Percentiles rank a stretch among this genome's conserved stretches.
Evolutionary conservation across 2,888 invertebrate genomes (phyloP).

Genomic region (Hololepta plana): DNA sequence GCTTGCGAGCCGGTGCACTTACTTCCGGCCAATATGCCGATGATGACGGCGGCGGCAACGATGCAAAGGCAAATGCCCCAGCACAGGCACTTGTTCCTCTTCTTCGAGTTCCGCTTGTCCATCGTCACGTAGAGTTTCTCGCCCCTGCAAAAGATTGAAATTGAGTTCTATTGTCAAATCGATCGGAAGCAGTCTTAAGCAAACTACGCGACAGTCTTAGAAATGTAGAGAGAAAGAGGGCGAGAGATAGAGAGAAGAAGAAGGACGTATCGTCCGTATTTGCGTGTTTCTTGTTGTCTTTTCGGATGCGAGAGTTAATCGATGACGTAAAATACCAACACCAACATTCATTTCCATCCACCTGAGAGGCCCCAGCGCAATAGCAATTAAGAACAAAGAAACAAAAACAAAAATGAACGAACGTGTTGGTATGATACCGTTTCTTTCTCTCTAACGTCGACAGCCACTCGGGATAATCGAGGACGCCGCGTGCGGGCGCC

Average conservation of each 20-base stretch:
- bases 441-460: conserved; percentile 20
- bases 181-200: no score
- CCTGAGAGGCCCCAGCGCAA: no score
- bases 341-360: no score
- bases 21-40: conserved; percentile 61
- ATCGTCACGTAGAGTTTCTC: conserved; percentile 69
- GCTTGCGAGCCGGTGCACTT: conserved; percentile 23
- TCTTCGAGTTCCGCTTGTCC: conserved; percentile 54
- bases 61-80: conserved; percentile 51
- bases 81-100: conserved; percentile 44
- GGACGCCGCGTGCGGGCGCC: conserved; percentile 33
- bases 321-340: no score
- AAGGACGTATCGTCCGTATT: no score
- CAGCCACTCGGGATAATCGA: conserved; percentile 41
- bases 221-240: no score
- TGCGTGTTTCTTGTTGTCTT: background rate
- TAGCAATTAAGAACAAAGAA: no score
- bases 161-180: conserved; percentile 12
- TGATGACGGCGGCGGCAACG: conserved; percentile 43
- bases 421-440: conserved; percentile 19
- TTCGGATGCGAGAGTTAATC: no score
- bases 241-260: no score
- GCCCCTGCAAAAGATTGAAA: conserved; percentile 49
- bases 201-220: no score
- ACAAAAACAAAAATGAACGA: no score